Evolutionary conservation across 2,113 vertebrate species (phyloP), one percentile per base, ranked within the genome.

Genomic region (Platichthys stellatus): DNA sequence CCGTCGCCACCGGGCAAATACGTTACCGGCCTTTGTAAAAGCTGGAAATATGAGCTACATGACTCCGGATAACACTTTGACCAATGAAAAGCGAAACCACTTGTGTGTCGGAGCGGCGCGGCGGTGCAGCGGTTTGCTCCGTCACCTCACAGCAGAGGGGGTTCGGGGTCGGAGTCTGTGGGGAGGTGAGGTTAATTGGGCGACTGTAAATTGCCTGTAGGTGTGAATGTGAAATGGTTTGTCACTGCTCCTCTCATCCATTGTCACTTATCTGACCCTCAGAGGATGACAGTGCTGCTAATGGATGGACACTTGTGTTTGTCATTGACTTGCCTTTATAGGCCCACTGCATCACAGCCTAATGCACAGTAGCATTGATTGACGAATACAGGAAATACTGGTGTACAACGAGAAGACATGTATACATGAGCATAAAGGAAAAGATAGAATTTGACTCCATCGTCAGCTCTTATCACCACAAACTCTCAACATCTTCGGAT

Each of bases 1-100:
- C 56, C 45, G 18, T 40, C 17, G 84, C 87, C 74, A 67, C n/a
- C 57, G 68, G 83, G 71, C 65, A 86, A 80, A 84, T 80, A 20
- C 72, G 65, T 69, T 54, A 15, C 53, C 23, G 40, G 21, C 40
- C 56, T 17, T 7, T 47, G 57, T 6, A 24, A 23, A 69, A 69
- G 38, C 43, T 59, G 7, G 12, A 81, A 67, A 47, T 70, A 43
- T 75, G 61, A 74, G 38, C 18, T 20, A 28, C 35, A 64, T 17
- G 63, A 51, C 53, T 40, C 43, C 6, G n/a, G n/a, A 13, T 17
- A 0, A 21, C 47, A 51, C 47, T 58, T 35, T 47, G 61, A 67
- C 62, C n/a, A 18, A 63, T 73, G 43, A 38, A 56, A 63, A 56
- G 56, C 24, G 21, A 23, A 62, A 15, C 53, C 53, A 5, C 13